These are phyloP conservation scores for Chionis minor DNA, from an alignment of 2,113 vertebrate species.

Conservation along the genomic window DNA sequence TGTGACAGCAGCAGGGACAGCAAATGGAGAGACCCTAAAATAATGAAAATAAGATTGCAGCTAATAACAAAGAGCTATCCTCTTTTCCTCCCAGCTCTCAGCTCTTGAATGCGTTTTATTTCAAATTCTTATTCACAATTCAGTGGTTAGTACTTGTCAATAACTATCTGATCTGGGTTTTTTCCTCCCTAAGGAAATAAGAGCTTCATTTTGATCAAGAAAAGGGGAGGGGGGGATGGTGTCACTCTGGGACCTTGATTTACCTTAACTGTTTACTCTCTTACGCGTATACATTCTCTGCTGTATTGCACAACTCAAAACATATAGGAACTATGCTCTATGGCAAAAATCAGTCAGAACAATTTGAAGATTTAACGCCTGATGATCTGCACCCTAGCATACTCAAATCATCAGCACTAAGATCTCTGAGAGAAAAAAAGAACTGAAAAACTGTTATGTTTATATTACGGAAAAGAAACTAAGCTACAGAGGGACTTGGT, in stretches of 20 bases:
- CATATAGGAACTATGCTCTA: neutral
- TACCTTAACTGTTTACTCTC: neutral
- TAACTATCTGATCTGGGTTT: neutral
- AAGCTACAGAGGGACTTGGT: neutral
- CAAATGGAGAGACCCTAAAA: neutral
- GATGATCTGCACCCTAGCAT: neutral
- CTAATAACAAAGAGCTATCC: neutral
- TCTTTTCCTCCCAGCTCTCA: neutral
- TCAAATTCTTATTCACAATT: conserved; percentile 22
- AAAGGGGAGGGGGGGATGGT: neutral
- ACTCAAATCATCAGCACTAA: neutral
- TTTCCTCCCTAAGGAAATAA: conserved; percentile 17
- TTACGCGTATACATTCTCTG: neutral
- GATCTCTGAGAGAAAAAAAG: neutral
- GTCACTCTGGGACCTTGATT: neutral
- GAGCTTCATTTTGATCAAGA: conserved; percentile 18
- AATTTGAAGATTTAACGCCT: neutral
- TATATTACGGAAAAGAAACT: neutral
- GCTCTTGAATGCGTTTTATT: neutral
- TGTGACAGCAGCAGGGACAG: conserved; percentile 15
- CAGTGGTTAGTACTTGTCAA: neutral
- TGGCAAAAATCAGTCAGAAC: neutral
- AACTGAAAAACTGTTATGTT: neutral
- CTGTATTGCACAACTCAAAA: neutral
- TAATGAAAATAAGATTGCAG: conserved; percentile 15